phyloP scores from a whole-genome alignment of 2,113 vertebrate genomes.

The Tringa solitaria region DNA sequence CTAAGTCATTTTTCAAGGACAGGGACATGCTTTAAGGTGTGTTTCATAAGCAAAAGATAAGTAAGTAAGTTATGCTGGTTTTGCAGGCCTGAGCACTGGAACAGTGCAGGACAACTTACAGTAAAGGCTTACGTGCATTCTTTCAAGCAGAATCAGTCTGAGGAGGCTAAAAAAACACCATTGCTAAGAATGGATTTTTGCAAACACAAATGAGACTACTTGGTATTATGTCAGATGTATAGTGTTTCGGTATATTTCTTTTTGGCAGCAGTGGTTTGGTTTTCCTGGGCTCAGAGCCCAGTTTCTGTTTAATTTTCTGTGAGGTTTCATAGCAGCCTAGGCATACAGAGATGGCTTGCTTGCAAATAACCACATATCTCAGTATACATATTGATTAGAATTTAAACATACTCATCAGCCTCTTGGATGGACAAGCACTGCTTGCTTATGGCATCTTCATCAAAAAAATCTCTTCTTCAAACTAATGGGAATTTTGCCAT shows the following conservation, averaged over 20 bases:
- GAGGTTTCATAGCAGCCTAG: conserved; percentile 30
- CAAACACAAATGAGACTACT: conserved; percentile 7
- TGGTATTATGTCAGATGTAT: conserved; percentile 23
- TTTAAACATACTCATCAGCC: neutral
- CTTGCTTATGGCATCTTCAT: neutral
- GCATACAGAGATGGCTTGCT: neutral
- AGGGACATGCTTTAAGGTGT: neutral
- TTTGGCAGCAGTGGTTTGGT: neutral
- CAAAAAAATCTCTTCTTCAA: neutral
- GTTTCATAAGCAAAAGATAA: neutral
- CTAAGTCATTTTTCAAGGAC: neutral
- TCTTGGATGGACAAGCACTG: neutral
- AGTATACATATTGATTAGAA: neutral
- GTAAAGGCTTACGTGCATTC: neutral
- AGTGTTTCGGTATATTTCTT: conserved; percentile 1
- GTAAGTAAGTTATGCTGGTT: neutral
- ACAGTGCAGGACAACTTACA: neutral
- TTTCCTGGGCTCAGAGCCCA: conserved; percentile 57
- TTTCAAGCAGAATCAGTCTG: neutral
- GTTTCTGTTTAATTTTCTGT: conserved; percentile 64
- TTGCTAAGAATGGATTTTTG: neutral
- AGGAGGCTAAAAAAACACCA: neutral
- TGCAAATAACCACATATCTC: neutral
- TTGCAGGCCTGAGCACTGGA: neutral
- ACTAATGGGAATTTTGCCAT: neutral